Percentiles rank a stretch among this genome's conserved stretches.
phyloP scores from a whole-genome alignment of 35 echinoderm and acorn worm genomes.

The Ptychodera flava region DNA sequence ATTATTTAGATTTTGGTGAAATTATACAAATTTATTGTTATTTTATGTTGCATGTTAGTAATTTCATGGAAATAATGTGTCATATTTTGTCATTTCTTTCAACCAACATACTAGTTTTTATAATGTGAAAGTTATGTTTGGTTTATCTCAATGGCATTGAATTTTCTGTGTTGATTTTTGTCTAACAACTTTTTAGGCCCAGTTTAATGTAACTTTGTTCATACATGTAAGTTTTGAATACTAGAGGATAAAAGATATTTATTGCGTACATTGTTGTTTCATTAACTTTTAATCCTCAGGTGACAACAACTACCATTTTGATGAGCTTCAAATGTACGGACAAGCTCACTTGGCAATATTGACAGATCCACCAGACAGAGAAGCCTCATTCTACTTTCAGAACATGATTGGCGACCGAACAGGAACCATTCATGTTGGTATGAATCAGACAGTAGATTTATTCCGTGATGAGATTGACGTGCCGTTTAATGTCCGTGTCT shows the following conservation, averaged over 20 bases:
- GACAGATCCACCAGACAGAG: slow-evolving; percentile 33
- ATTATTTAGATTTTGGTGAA: not conserved
- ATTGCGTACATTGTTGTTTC: not conserved
- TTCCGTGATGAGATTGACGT: slow-evolving; percentile 55
- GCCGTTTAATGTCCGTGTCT: slow-evolving; percentile 75
- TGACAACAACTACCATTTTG: slow-evolving; percentile 72
- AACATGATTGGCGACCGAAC: slow-evolving; percentile 91
- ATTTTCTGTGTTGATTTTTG: too few species aligned
- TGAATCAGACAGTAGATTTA: slow-evolving; percentile 66
- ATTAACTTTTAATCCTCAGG: too few species aligned
- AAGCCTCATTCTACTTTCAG: slow-evolving; percentile 70
- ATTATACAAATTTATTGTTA: too few species aligned
- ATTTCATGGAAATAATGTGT: too few species aligned
- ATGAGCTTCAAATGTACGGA: slow-evolving; percentile 80
- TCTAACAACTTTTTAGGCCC: too few species aligned
- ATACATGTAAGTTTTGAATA: not conserved
- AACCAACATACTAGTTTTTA: too few species aligned
- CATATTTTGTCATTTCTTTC: too few species aligned
- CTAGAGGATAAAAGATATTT: not conserved
- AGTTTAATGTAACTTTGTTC: not conserved
- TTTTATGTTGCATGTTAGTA: too few species aligned
- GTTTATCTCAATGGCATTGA: too few species aligned
- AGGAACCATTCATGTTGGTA: slow-evolving; percentile 72
- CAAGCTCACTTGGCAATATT: slow-evolving; percentile 64
- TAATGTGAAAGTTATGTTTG: too few species aligned